phyloP scores from a whole-genome alignment of 2,113 vertebrate species.

The Noturus placidus region DNA sequence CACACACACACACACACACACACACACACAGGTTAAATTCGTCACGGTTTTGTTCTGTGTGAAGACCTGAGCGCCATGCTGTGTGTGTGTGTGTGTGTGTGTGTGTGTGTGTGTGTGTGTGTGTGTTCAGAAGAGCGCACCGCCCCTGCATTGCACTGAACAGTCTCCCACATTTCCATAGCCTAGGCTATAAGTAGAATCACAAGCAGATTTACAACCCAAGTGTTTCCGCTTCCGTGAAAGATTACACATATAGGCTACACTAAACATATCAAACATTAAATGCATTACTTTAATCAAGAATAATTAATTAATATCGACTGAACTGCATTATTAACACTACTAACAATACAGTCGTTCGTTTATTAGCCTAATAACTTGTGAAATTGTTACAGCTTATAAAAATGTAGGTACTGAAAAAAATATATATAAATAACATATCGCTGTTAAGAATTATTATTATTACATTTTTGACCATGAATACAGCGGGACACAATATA shows the following conservation, averaged over 20 bases:
- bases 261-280: background rate
- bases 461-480: background rate
- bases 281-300: background rate
- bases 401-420: background rate
- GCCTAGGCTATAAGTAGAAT: background rate
- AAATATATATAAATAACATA: background rate
- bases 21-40: background rate
- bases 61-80: background rate
- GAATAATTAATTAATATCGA: background rate
- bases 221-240: background rate
- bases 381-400: background rate
- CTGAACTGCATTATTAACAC: background rate
- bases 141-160: background rate
- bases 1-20: background rate
- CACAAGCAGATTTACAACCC: background rate
- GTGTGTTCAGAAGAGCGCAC: background rate
- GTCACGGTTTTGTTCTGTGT: background rate
- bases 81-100: too few relatives aligned
- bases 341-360: too few relatives aligned
- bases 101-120: constrained; percentile 3
- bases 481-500: too few relatives aligned
- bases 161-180: background rate
- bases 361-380: background rate
- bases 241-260: background rate
- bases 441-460: background rate